Evolutionary conservation across 2,797 vertebrate genomes (phyloP).

Genomic region (Lepus oiostolus): DNA sequence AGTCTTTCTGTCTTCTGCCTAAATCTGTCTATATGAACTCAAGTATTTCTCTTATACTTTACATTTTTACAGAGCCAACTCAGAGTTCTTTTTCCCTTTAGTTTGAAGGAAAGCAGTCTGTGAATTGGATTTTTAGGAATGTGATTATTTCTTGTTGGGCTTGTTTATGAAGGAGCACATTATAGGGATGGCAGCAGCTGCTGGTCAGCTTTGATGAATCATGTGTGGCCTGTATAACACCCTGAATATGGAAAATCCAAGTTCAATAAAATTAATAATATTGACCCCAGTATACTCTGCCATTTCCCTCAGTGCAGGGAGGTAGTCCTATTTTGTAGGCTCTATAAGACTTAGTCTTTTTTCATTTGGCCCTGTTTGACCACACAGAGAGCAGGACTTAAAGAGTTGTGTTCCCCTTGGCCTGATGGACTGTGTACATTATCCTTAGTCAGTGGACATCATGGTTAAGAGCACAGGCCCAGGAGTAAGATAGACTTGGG

Average conservation of each 20-base stretch:
- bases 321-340: background rate
- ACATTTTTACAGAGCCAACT: slow-evolving; percentile 23
- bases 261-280: slow-evolving; percentile 15
- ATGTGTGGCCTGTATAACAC: background rate
- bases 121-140: slow-evolving; percentile 46
- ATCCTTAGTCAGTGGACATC: background rate
- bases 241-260: background rate
- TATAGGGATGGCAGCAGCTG: background rate
- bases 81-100: background rate
- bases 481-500: background rate
- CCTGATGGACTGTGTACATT: background rate
- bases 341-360: background rate
- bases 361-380: background rate
- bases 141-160: slow-evolving; percentile 47
- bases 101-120: slow-evolving; percentile 53
- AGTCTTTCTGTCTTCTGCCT: slow-evolving; percentile 14
- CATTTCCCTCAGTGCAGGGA: background rate
- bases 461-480: background rate
- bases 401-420: background rate
- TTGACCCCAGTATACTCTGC: background rate
- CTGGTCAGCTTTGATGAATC: background rate
- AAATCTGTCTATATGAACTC: slow-evolving; percentile 11
- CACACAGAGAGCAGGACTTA: background rate
- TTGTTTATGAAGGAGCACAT: background rate
- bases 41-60: slow-evolving; percentile 37